phyloP scores from a whole-genome alignment of 2,797 vertebrate genomes.

The Anolis apletophallus region DNA sequence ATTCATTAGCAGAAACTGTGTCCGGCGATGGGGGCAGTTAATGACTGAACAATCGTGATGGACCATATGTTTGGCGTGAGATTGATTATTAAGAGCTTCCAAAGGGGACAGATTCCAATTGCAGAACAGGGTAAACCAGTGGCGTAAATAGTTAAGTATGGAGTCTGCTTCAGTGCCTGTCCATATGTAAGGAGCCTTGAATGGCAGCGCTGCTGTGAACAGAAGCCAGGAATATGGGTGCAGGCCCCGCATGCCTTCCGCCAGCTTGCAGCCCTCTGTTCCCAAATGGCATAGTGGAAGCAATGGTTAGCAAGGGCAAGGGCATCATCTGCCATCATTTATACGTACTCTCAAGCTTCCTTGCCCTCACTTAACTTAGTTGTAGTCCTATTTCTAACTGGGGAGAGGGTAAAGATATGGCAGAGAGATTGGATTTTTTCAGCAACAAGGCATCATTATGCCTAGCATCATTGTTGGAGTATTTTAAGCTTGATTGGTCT shows the following conservation, averaged over 20 bases:
- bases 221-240: not conserved
- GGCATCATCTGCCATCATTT: not conserved
- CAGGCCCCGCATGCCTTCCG: not conserved
- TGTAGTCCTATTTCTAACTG: no score
- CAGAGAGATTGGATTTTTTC: not conserved
- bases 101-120: slow-evolving; percentile 8
- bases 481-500: not conserved
- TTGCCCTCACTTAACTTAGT: not conserved
- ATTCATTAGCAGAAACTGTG: slow-evolving; percentile 36
- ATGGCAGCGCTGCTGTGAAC: not conserved
- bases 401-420: no score
- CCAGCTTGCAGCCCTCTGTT: not conserved
- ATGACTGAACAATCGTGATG: slow-evolving; percentile 38
- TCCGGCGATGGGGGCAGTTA: slow-evolving; percentile 30
- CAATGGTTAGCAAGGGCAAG: not conserved
- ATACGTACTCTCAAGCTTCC: not conserved
- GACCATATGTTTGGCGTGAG: slow-evolving; percentile 27
- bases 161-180: not conserved
- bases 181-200: not conserved
- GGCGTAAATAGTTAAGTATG: not conserved
- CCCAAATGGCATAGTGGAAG: not conserved
- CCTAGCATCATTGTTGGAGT: not conserved
- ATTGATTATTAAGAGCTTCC: slow-evolving; percentile 37
- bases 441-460: not conserved
- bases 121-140: not conserved